Evolutionary conservation across 2,888 invertebrate genomes (phyloP), one percentile per base, ranked within the genome.

Genomic region (Iselma pallidipennis): DNA sequence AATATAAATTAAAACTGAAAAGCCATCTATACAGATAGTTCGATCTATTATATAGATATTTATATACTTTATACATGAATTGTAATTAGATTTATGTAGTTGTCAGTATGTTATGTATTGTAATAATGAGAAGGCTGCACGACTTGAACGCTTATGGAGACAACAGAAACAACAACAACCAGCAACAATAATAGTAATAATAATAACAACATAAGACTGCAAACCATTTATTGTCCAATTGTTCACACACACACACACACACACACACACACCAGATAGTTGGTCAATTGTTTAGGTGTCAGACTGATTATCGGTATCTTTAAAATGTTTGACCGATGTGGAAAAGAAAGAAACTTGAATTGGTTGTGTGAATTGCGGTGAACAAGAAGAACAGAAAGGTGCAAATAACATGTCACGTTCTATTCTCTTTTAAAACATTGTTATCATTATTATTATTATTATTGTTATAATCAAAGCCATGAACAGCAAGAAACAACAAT

Each of bases 101-200:
- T 70, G 70, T 70, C 71, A 70, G 63, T 68, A 59, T 63, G 66
- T 51, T 37, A 57, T 66, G 70, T 66, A 72, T 70, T 72, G 69
- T 73, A 71, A 68, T 72, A 74, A 73, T 72, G 69, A 70, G 71
- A 66, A 67, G 64, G 67, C 66, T 62, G 68, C 71, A 71, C 71
- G 71, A 70, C 67, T 68, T 63, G 59, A 57, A 63, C 71, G 68
- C 70, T 69, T 66, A 65, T 65, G 67, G 66, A 69, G 71, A 71
- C 71, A 70, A n/a, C n/a, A n/a, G n/a, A 68, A 7, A 16, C 16
- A 37, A 37, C 37, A 37, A 37, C 16, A 37, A 37, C 31, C n/a
- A 31, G n/a, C 31, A n/a, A 31, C n/a, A 31, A 31, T 14, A 42
- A 19, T 10, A 42, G 19, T 19, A 42, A 42, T 10, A 45, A 37